A percentile compares a stretch with the other conserved stretches of the same genome.
phyloP scores from a whole-genome alignment of 2,113 vertebrate genomes.

The Seriola rivoliana region DNA sequence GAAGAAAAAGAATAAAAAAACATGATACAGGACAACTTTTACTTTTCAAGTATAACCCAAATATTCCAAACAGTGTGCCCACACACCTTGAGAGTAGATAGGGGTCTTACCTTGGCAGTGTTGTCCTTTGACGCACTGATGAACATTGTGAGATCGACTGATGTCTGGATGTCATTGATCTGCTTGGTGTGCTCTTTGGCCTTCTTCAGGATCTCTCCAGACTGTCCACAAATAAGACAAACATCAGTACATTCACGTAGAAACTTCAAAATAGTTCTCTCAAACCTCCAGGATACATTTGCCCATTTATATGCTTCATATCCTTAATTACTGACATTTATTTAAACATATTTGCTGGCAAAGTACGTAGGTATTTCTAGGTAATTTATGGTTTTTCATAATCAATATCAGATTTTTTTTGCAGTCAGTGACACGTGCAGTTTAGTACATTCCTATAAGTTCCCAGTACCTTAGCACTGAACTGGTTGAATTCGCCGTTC shows the following conservation, averaged over 20 bases:
- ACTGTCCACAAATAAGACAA: constrained; percentile 76
- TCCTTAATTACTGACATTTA: too few relatives aligned
- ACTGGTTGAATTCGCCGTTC: constrained; percentile 96
- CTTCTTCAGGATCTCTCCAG: constrained; percentile 91
- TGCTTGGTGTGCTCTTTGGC: constrained; percentile 96
- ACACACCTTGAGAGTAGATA: background rate
- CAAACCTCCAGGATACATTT: background rate
- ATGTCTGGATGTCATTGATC: constrained; percentile 97
- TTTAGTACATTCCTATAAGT: background rate
- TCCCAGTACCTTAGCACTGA: constrained; percentile 92
- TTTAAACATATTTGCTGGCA: too few relatives aligned
- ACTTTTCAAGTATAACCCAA: too few relatives aligned
- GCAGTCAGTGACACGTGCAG: background rate
- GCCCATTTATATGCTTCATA: background rate
- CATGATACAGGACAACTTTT: too few relatives aligned
- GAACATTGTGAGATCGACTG: constrained; percentile 96
- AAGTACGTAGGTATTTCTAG: background rate
- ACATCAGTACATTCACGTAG: background rate
- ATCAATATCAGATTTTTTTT: background rate
- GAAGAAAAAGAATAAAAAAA: too few relatives aligned
- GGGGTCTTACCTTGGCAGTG: constrained; percentile 90
- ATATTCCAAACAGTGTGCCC: background rate
- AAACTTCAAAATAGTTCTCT: background rate
- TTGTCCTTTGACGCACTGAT: constrained; percentile 97
- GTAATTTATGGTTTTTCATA: background rate